Percentiles rank a stretch among this genome's conserved stretches.
These are phyloP conservation scores for Torymus texanus DNA, from an alignment of 2,888 invertebrate species.

Conservation along the genomic window DNA sequence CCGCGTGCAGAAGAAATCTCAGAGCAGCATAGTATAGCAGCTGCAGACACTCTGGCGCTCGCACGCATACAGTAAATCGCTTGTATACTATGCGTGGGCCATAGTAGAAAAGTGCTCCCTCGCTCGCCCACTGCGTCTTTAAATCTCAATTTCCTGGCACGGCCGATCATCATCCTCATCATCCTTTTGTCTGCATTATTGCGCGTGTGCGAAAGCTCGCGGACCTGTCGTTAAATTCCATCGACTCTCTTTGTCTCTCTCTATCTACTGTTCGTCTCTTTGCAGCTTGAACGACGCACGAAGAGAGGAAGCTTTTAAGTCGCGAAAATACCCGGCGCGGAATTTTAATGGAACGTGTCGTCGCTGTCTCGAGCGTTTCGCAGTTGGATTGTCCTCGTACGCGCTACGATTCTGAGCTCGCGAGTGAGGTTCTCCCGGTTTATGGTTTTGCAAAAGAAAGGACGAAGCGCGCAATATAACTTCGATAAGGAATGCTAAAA, in stretches of 20 bases:
- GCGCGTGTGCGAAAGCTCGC: background rate
- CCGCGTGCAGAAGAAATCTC: background rate
- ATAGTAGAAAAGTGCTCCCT: too few relatives aligned
- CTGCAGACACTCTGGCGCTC: conserved; percentile 41
- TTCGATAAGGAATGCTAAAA: conserved; percentile 18
- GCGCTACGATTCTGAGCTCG: conserved; percentile 8
- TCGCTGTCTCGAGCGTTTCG: too few relatives aligned
- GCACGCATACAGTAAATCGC: background rate
- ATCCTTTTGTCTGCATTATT: background rate
- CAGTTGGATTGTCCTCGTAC: conserved; percentile 8
- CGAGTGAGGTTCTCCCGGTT: background rate
- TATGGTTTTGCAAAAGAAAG: background rate
- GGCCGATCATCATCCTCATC: background rate
- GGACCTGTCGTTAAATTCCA: conserved; percentile 14
- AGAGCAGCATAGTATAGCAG: background rate
- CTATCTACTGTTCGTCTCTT: too few relatives aligned
- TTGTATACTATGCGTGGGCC: background rate
- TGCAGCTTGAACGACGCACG: too few relatives aligned
- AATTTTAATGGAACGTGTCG: conserved; percentile 45
- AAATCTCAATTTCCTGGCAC: conserved; percentile 27
- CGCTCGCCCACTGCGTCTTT: conserved; percentile 1
- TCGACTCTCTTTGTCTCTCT: conserved; percentile 7
- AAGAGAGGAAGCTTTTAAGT: conserved; percentile 10
- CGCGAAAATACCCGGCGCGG: background rate
- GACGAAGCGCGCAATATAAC: conserved; percentile 11